Base-by-base conservation (phyloP, 2,888 invertebrate genomes). In the Xylophagus ater region DNA sequence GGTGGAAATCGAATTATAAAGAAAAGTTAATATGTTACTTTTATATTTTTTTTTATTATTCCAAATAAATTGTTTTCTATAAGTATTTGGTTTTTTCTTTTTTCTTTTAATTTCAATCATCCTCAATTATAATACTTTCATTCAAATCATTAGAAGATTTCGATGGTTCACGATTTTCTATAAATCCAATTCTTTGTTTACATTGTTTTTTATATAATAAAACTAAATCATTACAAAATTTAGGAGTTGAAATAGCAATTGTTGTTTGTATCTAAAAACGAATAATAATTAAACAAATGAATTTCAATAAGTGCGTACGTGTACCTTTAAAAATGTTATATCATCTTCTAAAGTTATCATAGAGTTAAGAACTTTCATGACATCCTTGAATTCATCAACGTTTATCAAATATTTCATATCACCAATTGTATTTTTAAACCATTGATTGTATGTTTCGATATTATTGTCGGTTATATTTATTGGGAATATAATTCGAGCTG, bases 361-460 rank as follows among this genome's bases (percentile, higher is more conserved):
- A 21, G 57, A 51, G 6, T 54, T 50, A 15, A 62, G 37, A 28
- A 57, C 42, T 3, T 44, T 40, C 3, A 63, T 41, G 9, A 56
- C 38, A 9, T 47, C 40, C 41, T 56, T 55, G 40, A 62, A 62
- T 34, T 56, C 53, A 9, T 53, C 54, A 1, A 43, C 17, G 9
- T 49, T 50, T 2, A 62, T 41, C 3, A 47, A 35, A 38, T 56
- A 57, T 15, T 58, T 59, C 59, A 62, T 62, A 47, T 63, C 61
- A 1, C 56, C 57, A 23, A 62, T 55, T 24, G 59, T 49, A 13
- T 53, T 53, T 24, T 62, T 63, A 34, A 60, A 63, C 63, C 62
- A 62, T 17, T 53, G 36, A 7, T 33, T 25, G 24, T 44, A 44
- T 3, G 35, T 31, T 20, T 39, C 44, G 17, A 40, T 15, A 29